Evolutionary conservation across 1,140 invertebrate genomes (phyloP).

Genomic region (Leptinotarsa lineolata): DNA sequence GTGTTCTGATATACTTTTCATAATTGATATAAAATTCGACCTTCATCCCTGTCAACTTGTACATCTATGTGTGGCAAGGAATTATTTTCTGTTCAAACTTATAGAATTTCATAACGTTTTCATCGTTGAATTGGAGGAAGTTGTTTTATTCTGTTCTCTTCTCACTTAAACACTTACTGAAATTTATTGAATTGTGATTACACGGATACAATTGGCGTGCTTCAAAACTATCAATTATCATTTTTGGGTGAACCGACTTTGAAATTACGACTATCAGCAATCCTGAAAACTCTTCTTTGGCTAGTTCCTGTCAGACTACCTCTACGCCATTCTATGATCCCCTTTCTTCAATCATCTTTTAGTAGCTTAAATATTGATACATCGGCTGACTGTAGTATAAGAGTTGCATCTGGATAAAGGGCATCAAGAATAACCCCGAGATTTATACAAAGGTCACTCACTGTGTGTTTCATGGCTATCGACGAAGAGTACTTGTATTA

Average conservation of each 20-base stretch:
- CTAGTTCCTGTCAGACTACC: not conserved
- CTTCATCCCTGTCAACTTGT: too few relatives aligned
- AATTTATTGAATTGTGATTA: not conserved
- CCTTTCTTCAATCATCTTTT: constrained; percentile 18
- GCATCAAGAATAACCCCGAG: constrained; percentile 42
- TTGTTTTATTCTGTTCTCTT: not conserved
- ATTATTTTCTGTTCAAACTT: not conserved
- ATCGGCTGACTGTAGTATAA: constrained; percentile 19
- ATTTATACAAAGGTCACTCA: constrained; percentile 46
- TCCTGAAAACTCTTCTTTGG: not conserved
- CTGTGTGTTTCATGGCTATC: constrained; percentile 47
- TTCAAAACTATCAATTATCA: not conserved
- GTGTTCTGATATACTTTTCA: not conserved
- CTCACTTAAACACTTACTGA: not conserved
- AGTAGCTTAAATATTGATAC: constrained; percentile 16
- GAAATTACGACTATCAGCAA: not conserved
- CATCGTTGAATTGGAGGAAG: not conserved
- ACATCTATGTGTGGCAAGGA: not conserved
- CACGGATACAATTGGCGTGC: not conserved
- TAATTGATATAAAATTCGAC: too few relatives aligned
- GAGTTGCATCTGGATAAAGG: constrained; percentile 6
- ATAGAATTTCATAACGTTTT: not conserved
- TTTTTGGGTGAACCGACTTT: not conserved
- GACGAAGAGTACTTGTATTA: constrained; percentile 25
- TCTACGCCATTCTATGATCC: not conserved